Percentiles rank a stretch among this genome's conserved stretches.
Evolutionary conservation across 2,113 vertebrate genomes (phyloP).

Genomic region (Rhea americana): DNA sequence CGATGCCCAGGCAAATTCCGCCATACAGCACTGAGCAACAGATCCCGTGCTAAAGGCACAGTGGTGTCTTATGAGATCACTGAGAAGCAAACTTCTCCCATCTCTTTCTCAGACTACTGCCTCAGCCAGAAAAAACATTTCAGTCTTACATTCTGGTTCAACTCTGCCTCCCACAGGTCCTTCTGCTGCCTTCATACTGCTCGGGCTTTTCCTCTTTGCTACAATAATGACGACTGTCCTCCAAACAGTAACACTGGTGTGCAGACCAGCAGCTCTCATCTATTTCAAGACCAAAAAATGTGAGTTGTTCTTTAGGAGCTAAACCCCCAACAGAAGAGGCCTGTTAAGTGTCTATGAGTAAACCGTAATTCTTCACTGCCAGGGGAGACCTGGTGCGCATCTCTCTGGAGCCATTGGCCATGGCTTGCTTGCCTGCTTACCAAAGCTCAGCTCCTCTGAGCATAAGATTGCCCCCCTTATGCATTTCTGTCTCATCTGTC

Average conservation of each 20-base stretch:
- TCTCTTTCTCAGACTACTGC: neutral
- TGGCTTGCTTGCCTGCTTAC: neutral
- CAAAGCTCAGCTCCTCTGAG: rapidly evolving
- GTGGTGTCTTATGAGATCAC: neutral
- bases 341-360: neutral
- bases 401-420: rapidly evolving
- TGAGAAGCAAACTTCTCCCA: neutral
- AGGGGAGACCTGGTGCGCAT: neutral
- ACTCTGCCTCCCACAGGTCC: neutral
- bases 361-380: neutral
- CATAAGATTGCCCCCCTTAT: rapidly evolving
- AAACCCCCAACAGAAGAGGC: neutral
- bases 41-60: neutral
- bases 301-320: neutral
- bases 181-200: neutral
- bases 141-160: neutral
- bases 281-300: rapidly evolving
- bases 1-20: no score
- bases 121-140: neutral
- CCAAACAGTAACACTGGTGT: rapidly evolving
- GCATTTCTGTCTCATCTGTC: neutral
- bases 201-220: neutral
- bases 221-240: rapidly evolving
- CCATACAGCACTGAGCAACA: rapidly evolving
- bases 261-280: neutral